phyloP scores from a whole-genome alignment of 2,113 vertebrate species.

The Capricornis sumatraensis region DNA sequence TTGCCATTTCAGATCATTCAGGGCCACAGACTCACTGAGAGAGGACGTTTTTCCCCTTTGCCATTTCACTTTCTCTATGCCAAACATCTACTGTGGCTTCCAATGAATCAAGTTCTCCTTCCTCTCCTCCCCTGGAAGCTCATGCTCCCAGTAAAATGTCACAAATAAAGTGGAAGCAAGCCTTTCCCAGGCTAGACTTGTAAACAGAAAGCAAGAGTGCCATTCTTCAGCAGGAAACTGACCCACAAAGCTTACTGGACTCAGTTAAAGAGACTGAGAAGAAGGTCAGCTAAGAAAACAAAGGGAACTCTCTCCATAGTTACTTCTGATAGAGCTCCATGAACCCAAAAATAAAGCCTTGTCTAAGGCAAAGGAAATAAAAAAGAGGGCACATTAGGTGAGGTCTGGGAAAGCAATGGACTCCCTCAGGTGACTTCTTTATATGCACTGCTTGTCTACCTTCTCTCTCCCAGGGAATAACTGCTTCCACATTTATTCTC shows the following conservation, averaged over 20 bases:
- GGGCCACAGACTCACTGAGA: not conserved
- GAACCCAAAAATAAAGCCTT: conserved; percentile 35
- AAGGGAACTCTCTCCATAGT: conserved; percentile 34
- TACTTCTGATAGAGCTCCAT: conserved; percentile 56
- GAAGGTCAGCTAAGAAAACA: conserved; percentile 50
- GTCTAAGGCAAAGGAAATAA: conserved; percentile 51
- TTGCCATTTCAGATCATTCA: conserved; percentile 27
- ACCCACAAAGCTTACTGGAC: conserved; percentile 36
- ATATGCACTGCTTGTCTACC: conserved; percentile 57
- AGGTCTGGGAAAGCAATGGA: conserved; percentile 23
- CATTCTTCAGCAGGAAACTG: conserved; percentile 49
- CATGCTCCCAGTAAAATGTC: conserved; percentile 44
- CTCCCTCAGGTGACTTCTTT: conserved; percentile 66
- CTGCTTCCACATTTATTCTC: not conserved
- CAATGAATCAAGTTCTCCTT: conserved; percentile 54
- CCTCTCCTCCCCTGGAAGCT: conserved; percentile 48
- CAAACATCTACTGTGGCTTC: conserved; percentile 33
- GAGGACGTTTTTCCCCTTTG: not conserved
- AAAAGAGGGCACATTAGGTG: conserved; percentile 43
- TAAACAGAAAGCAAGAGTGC: conserved; percentile 51
- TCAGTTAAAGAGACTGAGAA: conserved; percentile 59
- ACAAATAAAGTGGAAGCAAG: conserved; percentile 60
- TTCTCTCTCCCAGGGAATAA: conserved; percentile 34
- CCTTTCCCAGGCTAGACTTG: conserved; percentile 44
- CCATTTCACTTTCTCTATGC: conserved; percentile 38